These are phyloP conservation scores for Dysidea cf. avara DNA, from an alignment of 37 sponge, comb jelly and placozoan genomes.

Conservation along the genomic window DNA sequence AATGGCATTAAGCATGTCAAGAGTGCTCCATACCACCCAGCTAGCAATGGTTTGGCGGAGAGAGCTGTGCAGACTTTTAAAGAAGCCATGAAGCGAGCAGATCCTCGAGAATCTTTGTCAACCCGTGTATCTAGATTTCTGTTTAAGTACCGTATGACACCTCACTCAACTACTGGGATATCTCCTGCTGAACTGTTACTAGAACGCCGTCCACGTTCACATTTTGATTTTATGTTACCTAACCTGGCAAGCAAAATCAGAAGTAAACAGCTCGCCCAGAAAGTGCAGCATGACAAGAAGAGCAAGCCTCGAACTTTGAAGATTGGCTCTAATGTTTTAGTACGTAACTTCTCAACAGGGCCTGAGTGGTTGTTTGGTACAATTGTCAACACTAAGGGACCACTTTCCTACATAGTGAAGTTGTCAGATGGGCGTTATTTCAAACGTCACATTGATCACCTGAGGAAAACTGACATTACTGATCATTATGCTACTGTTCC, in stretches of 20 bases:
- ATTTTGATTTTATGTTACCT: constrained; percentile 24
- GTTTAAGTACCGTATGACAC: constrained; percentile 33
- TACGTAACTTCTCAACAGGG: constrained; percentile 2
- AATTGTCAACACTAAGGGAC: constrained; percentile 6
- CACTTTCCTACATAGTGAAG: constrained; percentile 13
- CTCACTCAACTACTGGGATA: constrained; percentile 28
- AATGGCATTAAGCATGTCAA: constrained; percentile 18
- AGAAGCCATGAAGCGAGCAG: constrained; percentile 3
- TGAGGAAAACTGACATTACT: no score
- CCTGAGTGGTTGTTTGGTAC: constrained; percentile 5
- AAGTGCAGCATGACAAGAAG: background rate
- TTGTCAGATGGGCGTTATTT: constrained; percentile 31
- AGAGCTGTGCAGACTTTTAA: constrained; percentile 49
- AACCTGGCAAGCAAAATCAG: background rate
- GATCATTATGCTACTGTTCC: no score
- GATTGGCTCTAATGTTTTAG: background rate
- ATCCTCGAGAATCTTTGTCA: background rate
- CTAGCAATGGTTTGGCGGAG: constrained; percentile 41
- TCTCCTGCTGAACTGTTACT: constrained; percentile 31
- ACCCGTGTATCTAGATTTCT: constrained; percentile 31
- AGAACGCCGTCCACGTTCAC: constrained; percentile 24
- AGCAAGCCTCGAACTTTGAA: background rate
- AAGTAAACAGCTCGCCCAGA: background rate
- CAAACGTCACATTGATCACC: no score
- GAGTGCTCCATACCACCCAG: constrained; percentile 17